Percentiles rank a stretch among this genome's conserved stretches.
Evolutionary conservation across 1,140 invertebrate genomes (phyloP).

Genomic region (Myzus persicae): DNA sequence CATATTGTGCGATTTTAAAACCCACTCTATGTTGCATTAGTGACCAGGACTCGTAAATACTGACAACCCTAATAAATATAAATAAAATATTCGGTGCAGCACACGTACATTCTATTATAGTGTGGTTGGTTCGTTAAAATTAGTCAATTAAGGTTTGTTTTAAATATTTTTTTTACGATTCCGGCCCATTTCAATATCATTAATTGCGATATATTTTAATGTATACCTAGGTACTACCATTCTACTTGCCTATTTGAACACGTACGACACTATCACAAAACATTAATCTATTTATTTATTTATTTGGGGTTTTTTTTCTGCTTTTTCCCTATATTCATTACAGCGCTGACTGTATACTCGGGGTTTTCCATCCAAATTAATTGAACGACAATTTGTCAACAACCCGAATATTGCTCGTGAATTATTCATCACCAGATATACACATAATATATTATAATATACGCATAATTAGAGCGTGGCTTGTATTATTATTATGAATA

Average conservation of each 20-base stretch:
- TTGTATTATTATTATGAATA: conserved; percentile 12
- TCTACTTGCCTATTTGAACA: neutral
- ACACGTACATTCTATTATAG: neutral
- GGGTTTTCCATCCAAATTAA: neutral
- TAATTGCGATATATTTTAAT: neutral
- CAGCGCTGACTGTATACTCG: neutral
- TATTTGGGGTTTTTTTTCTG: neutral
- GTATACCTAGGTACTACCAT: neutral
- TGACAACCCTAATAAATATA: neutral
- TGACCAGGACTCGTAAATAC: neutral
- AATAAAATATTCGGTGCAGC: neutral
- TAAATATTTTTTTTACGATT: neutral
- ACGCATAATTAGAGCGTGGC: neutral
- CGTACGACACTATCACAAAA: neutral
- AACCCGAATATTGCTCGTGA: neutral
- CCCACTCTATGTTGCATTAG: neutral
- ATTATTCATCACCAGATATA: neutral
- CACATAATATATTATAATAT: neutral
- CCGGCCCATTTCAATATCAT: neutral
- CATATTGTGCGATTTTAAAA: too few relatives aligned
- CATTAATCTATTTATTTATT: conserved; percentile 13
- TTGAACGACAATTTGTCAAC: neutral
- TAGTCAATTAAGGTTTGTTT: neutral
- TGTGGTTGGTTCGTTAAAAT: neutral
- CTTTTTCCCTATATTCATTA: neutral